These are phyloP conservation scores for Pristionchus maxplancki DNA, from an alignment of 2,888 invertebrate genomes.

Conservation along the genomic window DNA sequence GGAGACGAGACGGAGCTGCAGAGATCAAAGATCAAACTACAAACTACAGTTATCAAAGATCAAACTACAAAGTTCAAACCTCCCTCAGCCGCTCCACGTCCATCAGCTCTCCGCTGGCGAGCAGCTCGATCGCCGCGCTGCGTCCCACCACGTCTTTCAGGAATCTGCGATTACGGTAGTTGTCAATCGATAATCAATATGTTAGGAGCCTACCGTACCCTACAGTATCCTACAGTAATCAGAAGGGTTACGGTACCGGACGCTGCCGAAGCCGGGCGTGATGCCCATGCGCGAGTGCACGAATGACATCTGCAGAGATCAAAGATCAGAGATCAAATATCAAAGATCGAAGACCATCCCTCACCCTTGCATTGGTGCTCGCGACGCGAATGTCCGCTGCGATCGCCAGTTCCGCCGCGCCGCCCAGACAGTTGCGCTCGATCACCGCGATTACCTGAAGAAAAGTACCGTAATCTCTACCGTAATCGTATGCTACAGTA, in stretches of 20 bases:
- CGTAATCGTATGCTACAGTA: not conserved
- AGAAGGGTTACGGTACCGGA: not conserved
- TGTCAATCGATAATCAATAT: not conserved
- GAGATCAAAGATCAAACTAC: not conserved
- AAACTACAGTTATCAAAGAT: not conserved
- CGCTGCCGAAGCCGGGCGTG: conserved; percentile 49
- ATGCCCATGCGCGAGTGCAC: conserved; percentile 48
- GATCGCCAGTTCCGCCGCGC: conserved; percentile 44
- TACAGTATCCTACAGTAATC: not conserved
- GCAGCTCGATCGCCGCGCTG: conserved; percentile 22
- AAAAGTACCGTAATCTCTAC: not conserved
- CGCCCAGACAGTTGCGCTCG: conserved; percentile 48
- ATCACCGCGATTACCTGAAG: conserved; percentile 47
- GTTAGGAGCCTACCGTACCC: not conserved
- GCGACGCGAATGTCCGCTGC: conserved; percentile 48
- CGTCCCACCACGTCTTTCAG: conserved; percentile 44
- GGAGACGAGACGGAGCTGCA: conserved; percentile 26
- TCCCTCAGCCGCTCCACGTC: conserved; percentile 30
- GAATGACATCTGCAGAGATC: conserved; percentile 46
- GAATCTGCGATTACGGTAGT: conserved; percentile 37
- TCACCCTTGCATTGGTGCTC: conserved; percentile 30
- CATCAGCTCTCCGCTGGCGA: conserved; percentile 38
- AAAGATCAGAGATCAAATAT: not conserved
- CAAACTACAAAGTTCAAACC: not conserved
- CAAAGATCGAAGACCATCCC: not conserved